phyloP scores from a whole-genome alignment of 2,113 vertebrate species.

The Varanus salvator region DNA sequence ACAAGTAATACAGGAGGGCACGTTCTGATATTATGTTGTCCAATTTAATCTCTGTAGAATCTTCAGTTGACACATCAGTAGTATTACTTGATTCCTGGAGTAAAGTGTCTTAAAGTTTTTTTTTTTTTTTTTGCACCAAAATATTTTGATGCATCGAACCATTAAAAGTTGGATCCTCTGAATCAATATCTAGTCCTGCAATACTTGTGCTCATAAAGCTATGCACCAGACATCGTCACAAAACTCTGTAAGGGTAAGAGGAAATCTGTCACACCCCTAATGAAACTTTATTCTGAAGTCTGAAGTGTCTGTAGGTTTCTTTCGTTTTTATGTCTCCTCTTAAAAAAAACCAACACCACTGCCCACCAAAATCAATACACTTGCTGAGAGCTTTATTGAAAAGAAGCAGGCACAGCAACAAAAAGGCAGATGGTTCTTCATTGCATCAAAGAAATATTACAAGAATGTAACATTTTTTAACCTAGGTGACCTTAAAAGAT shows the following conservation, averaged over 20 bases:
- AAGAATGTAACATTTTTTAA: not conserved
- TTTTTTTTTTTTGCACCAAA: not conserved
- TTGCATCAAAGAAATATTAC: not conserved
- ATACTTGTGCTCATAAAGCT: not conserved
- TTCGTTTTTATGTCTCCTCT: not conserved
- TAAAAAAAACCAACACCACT: not conserved
- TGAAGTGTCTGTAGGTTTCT: not conserved
- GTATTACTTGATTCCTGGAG: not conserved
- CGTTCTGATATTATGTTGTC: not conserved
- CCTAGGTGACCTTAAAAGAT: not conserved
- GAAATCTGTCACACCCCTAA: accelerated
- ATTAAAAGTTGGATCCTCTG: not conserved
- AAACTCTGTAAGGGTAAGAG: accelerated
- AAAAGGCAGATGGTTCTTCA: not conserved
- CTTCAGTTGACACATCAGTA: not conserved
- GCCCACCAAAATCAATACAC: not conserved
- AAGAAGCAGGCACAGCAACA: not conserved
- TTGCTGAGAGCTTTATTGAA: not conserved
- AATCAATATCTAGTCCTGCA: accelerated
- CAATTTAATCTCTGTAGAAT: not conserved
- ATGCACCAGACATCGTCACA: not conserved
- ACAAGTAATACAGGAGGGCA: not conserved
- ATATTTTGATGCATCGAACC: not conserved
- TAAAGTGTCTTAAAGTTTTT: not conserved
- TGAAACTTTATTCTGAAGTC: not conserved